Base-by-base conservation (phyloP, 2,888 invertebrate species). In the Eupeodes latifasciatus region DNA sequence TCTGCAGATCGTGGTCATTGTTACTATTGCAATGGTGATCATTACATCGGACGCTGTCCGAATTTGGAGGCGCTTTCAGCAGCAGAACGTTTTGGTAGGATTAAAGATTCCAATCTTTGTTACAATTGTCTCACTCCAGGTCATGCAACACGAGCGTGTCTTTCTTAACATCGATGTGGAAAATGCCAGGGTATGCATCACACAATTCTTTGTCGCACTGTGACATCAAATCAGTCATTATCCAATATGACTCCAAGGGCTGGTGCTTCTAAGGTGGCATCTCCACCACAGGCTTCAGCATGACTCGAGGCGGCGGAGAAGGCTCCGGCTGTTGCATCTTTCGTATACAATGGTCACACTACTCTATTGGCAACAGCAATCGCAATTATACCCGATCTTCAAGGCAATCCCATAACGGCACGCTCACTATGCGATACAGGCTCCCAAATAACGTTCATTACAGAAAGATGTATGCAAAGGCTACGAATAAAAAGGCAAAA, bases 81-180 rank as follows among this genome's bases (percentile, higher is more conserved):
- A 27, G 2, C 69, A 9, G 81, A 76, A 12, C 12, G 76, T 27
- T 76, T 81, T 34, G 44, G 61, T 57, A 81, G 69, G 69, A 4
- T 81, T 5, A 81, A 81, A 59, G 69, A 76, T 44, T 57, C 80
- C 14, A 66, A 80, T 57, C 40, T 80, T 12, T 57, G 80, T 16
- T 74, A 51, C 36, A 81, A 81, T 76, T 81, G 69, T 47, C 36
- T 81, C 4, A 81, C 67, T 67, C 81, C 81, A 81, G 75, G 75
- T 44, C 81, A 81, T 7, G 75, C 75, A 7, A 81, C 81, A 75
- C 64, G 66, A 61, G 51, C n/a, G 7, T 71, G 78, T 16, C 6
- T 51, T 36, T 79, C 78, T 12, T 67, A 77, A 36, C 57, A 49
- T 49, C 19, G 59, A 40, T 77, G 77, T 67, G 44, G 6, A 14